Base-by-base conservation (phyloP, 2,797 vertebrate genomes). In the Oryzias dopingdopingensis region DNA sequence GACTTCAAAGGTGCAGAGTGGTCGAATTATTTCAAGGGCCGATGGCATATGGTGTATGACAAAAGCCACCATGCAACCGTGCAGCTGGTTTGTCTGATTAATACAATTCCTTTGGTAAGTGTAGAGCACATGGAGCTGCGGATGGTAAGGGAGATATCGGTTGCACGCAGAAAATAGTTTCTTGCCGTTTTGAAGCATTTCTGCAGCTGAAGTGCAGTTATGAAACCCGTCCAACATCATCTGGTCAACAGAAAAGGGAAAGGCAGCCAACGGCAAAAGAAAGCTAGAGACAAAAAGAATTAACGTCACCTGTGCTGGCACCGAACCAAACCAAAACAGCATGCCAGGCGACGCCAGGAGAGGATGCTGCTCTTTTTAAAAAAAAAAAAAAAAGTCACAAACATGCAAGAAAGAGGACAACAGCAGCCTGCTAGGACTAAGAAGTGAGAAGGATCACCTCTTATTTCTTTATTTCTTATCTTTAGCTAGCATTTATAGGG, bases 271-370 rank as follows among this genome's bases (percentile, higher is more conserved):
- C 56, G 83, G 86, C 84, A 79, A 83, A 85, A 85, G 77, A 82
- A 84, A 81, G 67, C 62, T 67, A 54, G 65, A 80, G 82, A 86
- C 84, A 85, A 78, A 85, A 83, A 52, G 45, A 61, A 90, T 90
- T 84, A 88, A 12, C 77, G 49, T 88, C 84, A 88, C 83, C 88
- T 90, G 82, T 18, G 43, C 74, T 79, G 74, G 81, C 80, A 72
- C 52, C 69, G 80, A 84, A 85, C 80, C 82, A 64, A 81, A 85
- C 70, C 72, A 54, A 76, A 77, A 67, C 70, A 74, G 67, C 62
- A 62, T 62, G 80, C 79, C 66, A 70, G 80, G 82, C 82, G 77
- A 85, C 16, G 60, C 63, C 69, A 81, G 74, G 78, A 79, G 80
- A 82, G 37, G 54, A 62, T 14, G 71, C 61, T 50, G 70, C 55